Percentiles rank a stretch among this genome's conserved stretches.
These are phyloP conservation scores for Mycteria americana DNA, from an alignment of 2,797 vertebrate species.

Conservation along the genomic window DNA sequence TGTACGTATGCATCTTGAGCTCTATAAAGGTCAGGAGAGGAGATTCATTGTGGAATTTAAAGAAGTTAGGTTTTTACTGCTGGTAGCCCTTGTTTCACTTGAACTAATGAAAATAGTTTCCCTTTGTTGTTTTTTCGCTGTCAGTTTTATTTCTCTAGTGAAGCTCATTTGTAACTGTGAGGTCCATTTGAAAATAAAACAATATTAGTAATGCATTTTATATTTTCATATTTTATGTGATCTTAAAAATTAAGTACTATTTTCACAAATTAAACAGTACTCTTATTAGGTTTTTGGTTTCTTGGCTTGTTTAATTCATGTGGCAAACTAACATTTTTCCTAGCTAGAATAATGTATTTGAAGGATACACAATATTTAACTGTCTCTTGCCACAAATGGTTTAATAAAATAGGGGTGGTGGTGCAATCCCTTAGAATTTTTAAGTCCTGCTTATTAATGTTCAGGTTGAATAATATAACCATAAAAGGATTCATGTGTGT, in stretches of 20 bases:
- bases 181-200: not conserved
- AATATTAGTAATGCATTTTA: not conserved
- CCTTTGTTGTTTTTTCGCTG: not conserved
- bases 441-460: constrained; percentile 62
- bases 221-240: not conserved
- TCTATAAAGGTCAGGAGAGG: constrained; percentile 76
- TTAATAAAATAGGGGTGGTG: constrained; percentile 22
- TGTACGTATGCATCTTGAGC: constrained; percentile 70
- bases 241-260: not conserved
- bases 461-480: constrained; percentile 42
- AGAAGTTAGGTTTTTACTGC: constrained; percentile 64
- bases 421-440: constrained; percentile 29
- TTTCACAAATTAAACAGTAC: not conserved
- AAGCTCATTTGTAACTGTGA: not conserved
- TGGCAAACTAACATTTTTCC: not conserved
- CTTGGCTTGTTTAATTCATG: not conserved
- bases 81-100: constrained; percentile 22
- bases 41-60: constrained; percentile 71
- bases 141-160: not conserved
- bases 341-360: not conserved
- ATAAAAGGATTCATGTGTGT: constrained; percentile 48
- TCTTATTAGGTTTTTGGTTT: not conserved
- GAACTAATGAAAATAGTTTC: not conserved
- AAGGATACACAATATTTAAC: not conserved
- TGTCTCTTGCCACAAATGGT: constrained; percentile 10